Conservation (phyloP, 2,797 vertebrate genomes). For the Coreius guichenoti region DNA sequence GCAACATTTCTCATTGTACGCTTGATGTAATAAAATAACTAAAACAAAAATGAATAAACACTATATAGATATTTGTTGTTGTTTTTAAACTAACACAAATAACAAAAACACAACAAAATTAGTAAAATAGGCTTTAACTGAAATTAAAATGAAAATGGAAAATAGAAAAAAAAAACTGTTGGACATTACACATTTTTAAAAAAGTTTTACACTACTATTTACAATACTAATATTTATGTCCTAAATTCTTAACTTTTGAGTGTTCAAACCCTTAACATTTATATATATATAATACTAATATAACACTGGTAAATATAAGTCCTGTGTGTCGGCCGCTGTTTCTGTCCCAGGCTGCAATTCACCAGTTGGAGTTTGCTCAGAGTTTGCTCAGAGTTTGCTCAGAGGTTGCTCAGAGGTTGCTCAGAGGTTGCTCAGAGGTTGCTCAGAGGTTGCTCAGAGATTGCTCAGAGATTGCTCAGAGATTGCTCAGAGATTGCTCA, state of each 20-base stretch:
- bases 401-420: conserved; percentile 71
- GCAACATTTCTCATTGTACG: background rate
- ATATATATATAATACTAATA: background rate
- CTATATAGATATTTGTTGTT: too few species aligned
- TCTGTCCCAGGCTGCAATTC: background rate
- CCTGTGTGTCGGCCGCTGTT: background rate
- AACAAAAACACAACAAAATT: background rate
- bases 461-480: conserved; percentile 71
- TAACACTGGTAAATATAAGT: background rate
- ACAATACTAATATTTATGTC: background rate
- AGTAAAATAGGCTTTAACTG: background rate
- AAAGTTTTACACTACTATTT: background rate
- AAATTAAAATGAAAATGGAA: background rate
- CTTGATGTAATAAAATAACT: background rate
- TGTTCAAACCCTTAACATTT: background rate
- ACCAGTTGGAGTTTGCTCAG: background rate
- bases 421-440: conserved; percentile 71
- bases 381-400: conserved; percentile 72
- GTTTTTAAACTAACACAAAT: background rate
- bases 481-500: conserved; percentile 71
- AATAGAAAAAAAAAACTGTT: background rate
- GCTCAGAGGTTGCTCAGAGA: conserved; percentile 71
- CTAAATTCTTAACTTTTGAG: background rate
- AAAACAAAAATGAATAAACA: background rate
- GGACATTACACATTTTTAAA: background rate